Percentiles rank a stretch among this genome's conserved stretches.
Evolutionary conservation across 2,113 vertebrate species (phyloP).

Genomic region (rat (Rattus norvegicus)): GRCr8 NC_086024.1:118577001-118577500

Average conservation of each 20-base stretch:
- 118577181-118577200: background rate
- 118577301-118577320: background rate
- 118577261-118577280: background rate
- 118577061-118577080: background rate
- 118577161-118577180: slow-evolving; percentile 54
- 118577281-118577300: background rate
- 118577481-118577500: background rate
- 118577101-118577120: slow-evolving; percentile 54
- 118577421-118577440: background rate
- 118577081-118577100: slow-evolving; percentile 32
- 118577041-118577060: slow-evolving; percentile 49
- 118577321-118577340: background rate
- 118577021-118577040: slow-evolving; percentile 35
- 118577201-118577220: slow-evolving; percentile 56
- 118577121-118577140: slow-evolving; percentile 45
- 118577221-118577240: slow-evolving; percentile 62
- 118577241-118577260: background rate
- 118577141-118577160: slow-evolving; percentile 70
- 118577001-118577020: background rate
- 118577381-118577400: background rate
- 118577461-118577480: background rate
- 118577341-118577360: background rate
- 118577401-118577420: background rate
- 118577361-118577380: background rate
- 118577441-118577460: background rate